phyloP scores from a whole-genome alignment of 2,888 invertebrate genomes.

The Odontothrips loti region DNA sequence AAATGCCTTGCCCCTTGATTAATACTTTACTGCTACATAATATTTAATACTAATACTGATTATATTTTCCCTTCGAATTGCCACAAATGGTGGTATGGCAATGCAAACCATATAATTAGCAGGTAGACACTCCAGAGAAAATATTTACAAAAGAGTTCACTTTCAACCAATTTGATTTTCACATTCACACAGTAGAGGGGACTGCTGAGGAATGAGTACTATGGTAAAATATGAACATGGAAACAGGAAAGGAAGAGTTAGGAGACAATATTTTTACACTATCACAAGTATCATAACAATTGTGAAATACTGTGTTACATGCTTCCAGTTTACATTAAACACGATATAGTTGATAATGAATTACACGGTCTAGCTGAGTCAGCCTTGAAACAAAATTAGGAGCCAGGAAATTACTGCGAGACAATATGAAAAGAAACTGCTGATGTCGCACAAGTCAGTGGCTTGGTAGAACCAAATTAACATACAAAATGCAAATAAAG shows the following conservation, averaged over 20 bases:
- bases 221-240: not conserved
- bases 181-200: not conserved
- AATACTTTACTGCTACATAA: not conserved
- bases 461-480: not conserved
- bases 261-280: not conserved
- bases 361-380: too few species aligned
- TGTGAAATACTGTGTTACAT: not conserved
- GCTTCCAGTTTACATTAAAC: not conserved
- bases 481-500: not conserved
- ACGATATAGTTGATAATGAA: too few species aligned
- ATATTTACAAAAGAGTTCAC: slow-evolving; percentile 12
- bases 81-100: not conserved
- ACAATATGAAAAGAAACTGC: not conserved
- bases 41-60: not conserved
- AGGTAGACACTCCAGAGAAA: not conserved
- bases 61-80: not conserved
- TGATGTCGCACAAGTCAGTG: not conserved
- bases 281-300: not conserved
- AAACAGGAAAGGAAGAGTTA: not conserved
- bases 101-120: not conserved
- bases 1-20: not conserved
- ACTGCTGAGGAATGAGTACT: not conserved
- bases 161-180: not conserved
- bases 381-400: not conserved
- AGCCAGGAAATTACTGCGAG: not conserved